These are phyloP conservation scores for Lasiurus cinereus DNA, from an alignment of 2,113 vertebrate species.

Conservation along the genomic window DNA sequence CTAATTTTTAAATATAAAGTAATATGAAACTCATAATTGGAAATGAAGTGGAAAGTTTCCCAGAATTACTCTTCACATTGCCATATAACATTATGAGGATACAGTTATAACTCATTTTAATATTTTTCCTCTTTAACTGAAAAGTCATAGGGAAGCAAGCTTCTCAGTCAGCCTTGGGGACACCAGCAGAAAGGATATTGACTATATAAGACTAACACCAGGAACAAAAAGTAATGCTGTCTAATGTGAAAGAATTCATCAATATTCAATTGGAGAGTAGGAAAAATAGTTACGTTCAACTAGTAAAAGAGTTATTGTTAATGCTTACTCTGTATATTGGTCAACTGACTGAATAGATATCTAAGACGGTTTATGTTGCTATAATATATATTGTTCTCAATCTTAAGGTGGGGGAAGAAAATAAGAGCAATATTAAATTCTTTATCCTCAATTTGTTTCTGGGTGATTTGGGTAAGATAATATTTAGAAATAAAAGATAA, in stretches of 20 bases:
- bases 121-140: conserved; percentile 45
- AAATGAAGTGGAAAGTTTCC: neutral
- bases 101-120: neutral
- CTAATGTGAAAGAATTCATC: neutral
- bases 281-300: conserved; percentile 10
- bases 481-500: conserved; percentile 40
- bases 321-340: neutral
- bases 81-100: neutral
- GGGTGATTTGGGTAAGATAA: conserved; percentile 21
- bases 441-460: neutral
- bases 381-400: neutral
- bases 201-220: neutral
- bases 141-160: conserved; percentile 12
- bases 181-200: neutral
- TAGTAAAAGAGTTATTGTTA: conserved; percentile 49
- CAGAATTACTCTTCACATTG: neutral
- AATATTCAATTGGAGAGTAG: conserved; percentile 7
- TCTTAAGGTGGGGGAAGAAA: neutral
- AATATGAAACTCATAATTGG: neutral
- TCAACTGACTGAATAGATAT: conserved; percentile 5
- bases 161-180: conserved; percentile 3
- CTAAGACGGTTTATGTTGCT: neutral
- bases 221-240: neutral
- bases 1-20: neutral
- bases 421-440: neutral